Base-by-base conservation (phyloP, 2,797 vertebrate genomes). In the Cirrhinus molitorella region DNA sequence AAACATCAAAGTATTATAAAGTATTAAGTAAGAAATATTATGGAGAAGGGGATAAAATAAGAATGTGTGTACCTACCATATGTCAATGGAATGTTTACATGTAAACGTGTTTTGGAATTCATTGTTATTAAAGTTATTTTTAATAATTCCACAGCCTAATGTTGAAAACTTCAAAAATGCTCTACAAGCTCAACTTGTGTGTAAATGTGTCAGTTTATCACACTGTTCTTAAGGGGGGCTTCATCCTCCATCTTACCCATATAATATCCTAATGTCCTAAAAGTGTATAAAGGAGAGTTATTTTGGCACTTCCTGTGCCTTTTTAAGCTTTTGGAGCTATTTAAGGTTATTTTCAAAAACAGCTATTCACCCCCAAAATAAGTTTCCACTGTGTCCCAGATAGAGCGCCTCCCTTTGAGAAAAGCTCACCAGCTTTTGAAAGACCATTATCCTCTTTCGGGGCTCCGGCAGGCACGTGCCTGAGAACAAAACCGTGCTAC, bases 321-420 rank as follows among this genome's bases (percentile, higher is more conserved):
- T 40, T 74, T 45, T n/a, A 23, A 57, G 34, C n/a, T 7, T 55
- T 77, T 47, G 17, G 4, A 10, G 53, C 40, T 77, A 17, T 70
- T 68, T 19, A 34, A 23, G 8, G 1, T 53, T 21, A 53, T 71
- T 65, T 65, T 25, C 3, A 76, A 63, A 49, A 37, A 53, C 25
- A n/a, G 21, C 57, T 14, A n/a, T 83, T 81, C 73, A 51, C 31
- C 59, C 85, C 53, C 47, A 43, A 71, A 68, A 31, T 55, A 76
- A 51, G 23, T 28, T 25, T 10, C n/a, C 72, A 17, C 67, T 85
- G 75, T 84, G 81, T 78, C 79, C 85, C 80, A 84, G 80, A 87
- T 84, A 76, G 6, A 59, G 53, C 66, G 67, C 43, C 43, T 57
- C 59, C 75, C 75, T 5, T 55, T 21, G 77, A 75, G 79, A 75